Evolutionary conservation across 92 coral and sea anemone genomes (phyloP).

Genomic region (Zoanthus gigantus): DNA sequence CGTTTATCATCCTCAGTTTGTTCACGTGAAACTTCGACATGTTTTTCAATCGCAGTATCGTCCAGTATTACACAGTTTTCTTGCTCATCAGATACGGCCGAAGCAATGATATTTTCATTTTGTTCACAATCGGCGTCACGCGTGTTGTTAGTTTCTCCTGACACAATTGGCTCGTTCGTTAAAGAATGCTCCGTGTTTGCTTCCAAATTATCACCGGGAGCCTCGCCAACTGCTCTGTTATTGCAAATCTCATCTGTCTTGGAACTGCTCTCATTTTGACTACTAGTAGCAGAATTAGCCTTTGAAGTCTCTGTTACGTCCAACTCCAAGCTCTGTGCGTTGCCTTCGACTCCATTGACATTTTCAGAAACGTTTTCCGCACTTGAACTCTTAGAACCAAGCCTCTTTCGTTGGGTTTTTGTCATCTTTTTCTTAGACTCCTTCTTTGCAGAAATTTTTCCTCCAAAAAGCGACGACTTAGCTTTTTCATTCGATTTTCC

Average conservation of each 20-base stretch:
- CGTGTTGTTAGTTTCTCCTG: conserved; percentile 1
- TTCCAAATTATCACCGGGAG: not conserved
- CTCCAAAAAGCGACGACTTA: conserved; percentile 29
- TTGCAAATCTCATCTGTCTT: not conserved
- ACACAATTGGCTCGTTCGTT: not conserved
- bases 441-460: conserved; percentile 10
- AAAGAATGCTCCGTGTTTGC: not conserved
- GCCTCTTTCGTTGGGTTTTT: not conserved
- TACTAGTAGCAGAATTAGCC: not conserved
- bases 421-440: conserved; percentile 20
- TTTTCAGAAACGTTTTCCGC: conserved; percentile 13
- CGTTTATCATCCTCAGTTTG: not conserved
- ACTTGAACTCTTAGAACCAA: not conserved
- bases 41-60: conserved; percentile 1
- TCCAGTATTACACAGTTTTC: not conserved
- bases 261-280: not conserved
- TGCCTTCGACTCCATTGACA: not conserved
- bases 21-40: conserved; percentile 19
- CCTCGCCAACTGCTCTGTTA: not conserved
- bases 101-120: not conserved
- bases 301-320: not conserved
- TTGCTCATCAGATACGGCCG: not conserved
- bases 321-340: not conserved
- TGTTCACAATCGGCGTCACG: not conserved
- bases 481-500: conserved; percentile 26